Base-by-base conservation (phyloP, 2,113 vertebrate genomes). In the Illadopsis cleaveri region DNA sequence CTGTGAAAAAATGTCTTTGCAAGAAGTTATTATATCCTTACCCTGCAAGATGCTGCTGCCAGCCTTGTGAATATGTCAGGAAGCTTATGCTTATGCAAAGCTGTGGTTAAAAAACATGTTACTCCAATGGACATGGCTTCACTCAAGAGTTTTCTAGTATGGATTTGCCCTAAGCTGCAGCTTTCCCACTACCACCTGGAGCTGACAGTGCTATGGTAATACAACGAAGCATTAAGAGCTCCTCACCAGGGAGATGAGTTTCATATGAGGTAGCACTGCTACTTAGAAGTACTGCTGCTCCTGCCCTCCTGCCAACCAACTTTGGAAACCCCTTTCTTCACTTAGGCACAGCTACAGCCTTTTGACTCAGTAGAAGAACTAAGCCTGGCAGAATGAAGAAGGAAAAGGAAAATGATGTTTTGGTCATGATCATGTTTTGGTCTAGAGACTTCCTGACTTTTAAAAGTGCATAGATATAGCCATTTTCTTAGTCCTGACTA, bases 21-120 rank as follows among this genome's bases (percentile, higher is more conserved):
- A 80, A 76, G 82, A 77, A 82, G 19, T 65, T 72, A 40, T 76
- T 82, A 51, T 82, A 91, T 56, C 70, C 15, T 19, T 82, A 82
- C 48, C 25, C 48, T 90, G 80, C 48, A 88, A 92, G 90, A 88
- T 51, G 14, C 86, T 84, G 35, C 77, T 89, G 21, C 81, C 65
- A 94, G 57, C 82, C 45, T 85, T 60, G 35, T 85, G 70, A 85
- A 54, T 90, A 28, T 77, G 76, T 48, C 37, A 61, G 75, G 53
- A 71, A 70, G 40, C 37, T 93, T 94, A 82, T 50, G 15, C 38
- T 84, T 87, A 85, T 24, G 62, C 1, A 19, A 88, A 93, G 50
- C 50, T 80, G n/a, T 50, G 50, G 53, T 82, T 90, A 85, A 88
- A 96, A 95, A 95, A 69, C 7, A 18, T 42, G 25, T 90, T 66